phyloP scores from a whole-genome alignment of 1,140 invertebrate genomes.

The Frieseomelitta varia region DNA sequence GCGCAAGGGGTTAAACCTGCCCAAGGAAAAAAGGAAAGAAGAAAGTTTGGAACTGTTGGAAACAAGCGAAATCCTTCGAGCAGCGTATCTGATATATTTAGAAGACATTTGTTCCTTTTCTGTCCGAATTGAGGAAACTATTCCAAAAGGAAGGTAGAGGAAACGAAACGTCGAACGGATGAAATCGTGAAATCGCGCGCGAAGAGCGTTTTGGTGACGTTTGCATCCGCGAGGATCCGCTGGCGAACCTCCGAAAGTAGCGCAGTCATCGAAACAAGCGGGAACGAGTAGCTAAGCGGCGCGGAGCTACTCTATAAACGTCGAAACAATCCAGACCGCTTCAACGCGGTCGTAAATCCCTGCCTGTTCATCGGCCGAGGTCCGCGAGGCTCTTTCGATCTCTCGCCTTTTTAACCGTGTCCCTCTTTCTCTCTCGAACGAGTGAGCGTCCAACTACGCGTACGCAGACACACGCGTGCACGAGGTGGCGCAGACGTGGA shows the following conservation, averaged over 20 bases:
- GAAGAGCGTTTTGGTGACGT: background rate
- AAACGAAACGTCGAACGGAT: background rate
- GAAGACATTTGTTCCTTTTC: too few relatives aligned
- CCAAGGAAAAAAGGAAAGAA: too few relatives aligned
- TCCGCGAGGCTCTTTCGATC: conserved; percentile 49
- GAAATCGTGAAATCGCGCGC: background rate
- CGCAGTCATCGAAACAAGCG: conserved; percentile 48
- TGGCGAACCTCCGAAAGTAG: conserved; percentile 29
- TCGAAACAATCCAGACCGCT: conserved; percentile 44
- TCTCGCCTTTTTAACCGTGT: conserved; percentile 43
- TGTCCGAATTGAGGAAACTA: background rate
- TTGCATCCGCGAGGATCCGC: background rate
- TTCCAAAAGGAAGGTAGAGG: background rate
- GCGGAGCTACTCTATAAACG: conserved; percentile 30
- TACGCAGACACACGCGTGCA: background rate
- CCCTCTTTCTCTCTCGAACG: background rate
- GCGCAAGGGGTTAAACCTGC: too few relatives aligned
- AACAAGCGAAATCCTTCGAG: too few relatives aligned
- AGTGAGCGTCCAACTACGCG: background rate
- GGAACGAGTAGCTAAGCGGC: background rate
- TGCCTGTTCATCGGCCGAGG: conserved; percentile 34
- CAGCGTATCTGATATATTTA: too few relatives aligned
- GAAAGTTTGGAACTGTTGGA: too few relatives aligned
- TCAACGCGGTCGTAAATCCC: conserved; percentile 49
- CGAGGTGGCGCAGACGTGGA: conserved; percentile 18